Base-by-base conservation (phyloP, 2,888 invertebrate species). In the Chrysodeixis includens region DNA sequence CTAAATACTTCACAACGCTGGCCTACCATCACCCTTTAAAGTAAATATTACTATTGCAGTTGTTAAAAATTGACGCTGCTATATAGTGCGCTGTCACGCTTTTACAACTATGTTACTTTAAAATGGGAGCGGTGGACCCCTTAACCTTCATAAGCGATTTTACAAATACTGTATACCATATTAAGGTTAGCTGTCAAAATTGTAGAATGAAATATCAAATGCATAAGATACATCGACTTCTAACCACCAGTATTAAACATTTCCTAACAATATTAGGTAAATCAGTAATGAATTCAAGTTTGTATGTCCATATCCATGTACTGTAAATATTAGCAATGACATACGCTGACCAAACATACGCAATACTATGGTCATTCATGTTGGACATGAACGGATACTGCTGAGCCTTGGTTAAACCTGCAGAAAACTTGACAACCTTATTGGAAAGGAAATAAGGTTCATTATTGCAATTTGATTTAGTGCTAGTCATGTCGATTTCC, bases 301-400 rank as follows among this genome's bases (percentile, higher is more conserved):
- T 68, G 59, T 79, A 71, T 69, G 69, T 53, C 54, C 22, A 44
- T 44, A 74, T 71, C 55, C 54, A 49, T 30, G 40, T 40, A 40
- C n/a, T 40, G 14, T 55, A 66, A 73, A 79, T 79, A 76, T 79
- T 79, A 61, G 56, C 20, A 40, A 56, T 57, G 22, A 66, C 64
- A 60, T 56, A 63, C 58, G 64, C 22, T 75, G 14, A 10, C 62
- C 60, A 79, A 78, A 79, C 58, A 76, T 12, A 60, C 56, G 53
- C 46, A 35, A 30, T 40, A 54, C 7, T 14, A 26, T 26, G 46
- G 8, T 49, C 46, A 49, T 49, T 49, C 46, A 49, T 35, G 52
- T 53, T 44, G n/a, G 40, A 22, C 12, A 20, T 20, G 9, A 49
- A 18, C 10, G 46, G 20, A 49, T 49, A 16, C 46, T 61, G 56